A percentile compares a stretch with the other conserved stretches of the same genome.
Conservation (phyloP, 1,140 invertebrate species). For the Drosophila orosa region DNA sequence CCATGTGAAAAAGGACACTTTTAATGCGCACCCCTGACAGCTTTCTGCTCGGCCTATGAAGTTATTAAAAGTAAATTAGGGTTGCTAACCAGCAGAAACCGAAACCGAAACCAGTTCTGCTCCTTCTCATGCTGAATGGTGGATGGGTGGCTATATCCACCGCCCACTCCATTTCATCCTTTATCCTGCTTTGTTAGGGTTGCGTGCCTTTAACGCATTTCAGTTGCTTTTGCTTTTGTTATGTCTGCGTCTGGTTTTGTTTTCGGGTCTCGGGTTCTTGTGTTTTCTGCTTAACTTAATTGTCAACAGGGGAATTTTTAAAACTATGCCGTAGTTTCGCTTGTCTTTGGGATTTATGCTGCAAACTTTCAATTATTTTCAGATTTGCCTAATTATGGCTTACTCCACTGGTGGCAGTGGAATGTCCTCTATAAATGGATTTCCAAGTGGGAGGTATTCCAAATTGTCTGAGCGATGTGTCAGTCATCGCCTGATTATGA, state of each 20-base stretch:
- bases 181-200: slow-evolving; percentile 54
- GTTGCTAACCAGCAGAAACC: slow-evolving; percentile 70
- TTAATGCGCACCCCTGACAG: slow-evolving; percentile 49
- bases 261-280: slow-evolving; percentile 29
- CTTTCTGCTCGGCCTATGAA: slow-evolving; percentile 65
- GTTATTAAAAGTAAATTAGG: slow-evolving; percentile 83
- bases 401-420: background rate
- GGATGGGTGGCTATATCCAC: slow-evolving; percentile 13
- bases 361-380: slow-evolving; percentile 80
- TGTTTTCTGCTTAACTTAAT: slow-evolving; percentile 77
- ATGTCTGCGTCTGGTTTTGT: slow-evolving; percentile 41
- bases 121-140: slow-evolving; percentile 15
- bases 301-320: slow-evolving; percentile 80
- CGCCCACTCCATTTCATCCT: slow-evolving; percentile 1
- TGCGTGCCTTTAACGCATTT: slow-evolving; percentile 76
- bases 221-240: slow-evolving; percentile 41
- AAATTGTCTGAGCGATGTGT: slow-evolving; percentile 37
- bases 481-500: slow-evolving; percentile 60
- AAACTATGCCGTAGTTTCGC: slow-evolving; percentile 68
- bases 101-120: slow-evolving; percentile 67
- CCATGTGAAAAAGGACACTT: slow-evolving; percentile 76
- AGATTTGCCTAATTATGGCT: slow-evolving; percentile 76
- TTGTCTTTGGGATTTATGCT: slow-evolving; percentile 63
- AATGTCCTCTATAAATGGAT: slow-evolving; percentile 60
- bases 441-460: slow-evolving; percentile 53